Conservation (phyloP, 2,797 vertebrate species). For the Semotilus atromaculatus region DNA sequence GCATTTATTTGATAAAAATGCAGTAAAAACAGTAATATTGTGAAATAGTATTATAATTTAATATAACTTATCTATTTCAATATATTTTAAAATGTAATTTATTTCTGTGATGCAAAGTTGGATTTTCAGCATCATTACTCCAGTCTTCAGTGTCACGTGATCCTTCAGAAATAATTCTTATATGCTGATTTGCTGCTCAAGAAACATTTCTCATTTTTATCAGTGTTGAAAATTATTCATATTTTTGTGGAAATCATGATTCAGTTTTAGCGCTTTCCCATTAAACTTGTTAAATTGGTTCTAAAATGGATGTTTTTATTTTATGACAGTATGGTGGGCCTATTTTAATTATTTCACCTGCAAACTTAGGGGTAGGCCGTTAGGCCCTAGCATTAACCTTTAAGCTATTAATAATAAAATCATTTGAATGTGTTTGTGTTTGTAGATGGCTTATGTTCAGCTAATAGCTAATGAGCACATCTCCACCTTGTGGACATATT, state of each 20-base stretch:
- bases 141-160: not conserved
- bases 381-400: not conserved
- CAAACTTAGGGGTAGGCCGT: not conserved
- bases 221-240: not conserved
- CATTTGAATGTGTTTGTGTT: not conserved
- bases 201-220: not conserved
- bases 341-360: not conserved
- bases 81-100: not conserved
- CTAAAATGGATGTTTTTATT: not conserved
- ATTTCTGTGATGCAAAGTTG: not conserved
- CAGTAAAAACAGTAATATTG: not conserved
- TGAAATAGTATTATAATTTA: not conserved
- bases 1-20: not conserved
- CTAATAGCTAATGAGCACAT: conserved; percentile 72
- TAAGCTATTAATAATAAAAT: not conserved
- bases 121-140: not conserved
- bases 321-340: not conserved
- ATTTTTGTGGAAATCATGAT: not conserved
- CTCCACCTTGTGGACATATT: conserved; percentile 80
- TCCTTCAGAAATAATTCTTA: not conserved
- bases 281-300: not conserved
- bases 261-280: not conserved
- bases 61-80: not conserved
- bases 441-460: not conserved
- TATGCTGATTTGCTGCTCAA: not conserved